Percentiles rank a stretch among this genome's conserved stretches.
Conservation (phyloP, 2,113 vertebrate genomes). For the Hippocampus comes region DNA sequence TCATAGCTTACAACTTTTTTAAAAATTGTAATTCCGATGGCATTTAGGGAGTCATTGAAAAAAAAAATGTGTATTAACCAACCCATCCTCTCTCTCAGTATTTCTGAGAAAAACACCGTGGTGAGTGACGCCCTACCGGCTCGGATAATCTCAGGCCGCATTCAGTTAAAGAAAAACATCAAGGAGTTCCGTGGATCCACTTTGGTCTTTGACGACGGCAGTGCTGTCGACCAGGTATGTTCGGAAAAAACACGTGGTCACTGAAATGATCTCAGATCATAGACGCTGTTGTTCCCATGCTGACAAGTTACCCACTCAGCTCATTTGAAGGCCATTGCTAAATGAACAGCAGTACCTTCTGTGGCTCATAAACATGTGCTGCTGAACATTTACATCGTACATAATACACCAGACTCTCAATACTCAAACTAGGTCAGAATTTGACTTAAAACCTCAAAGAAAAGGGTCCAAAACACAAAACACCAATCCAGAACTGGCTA, state of each 20-base stretch:
- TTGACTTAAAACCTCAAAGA: too few species aligned
- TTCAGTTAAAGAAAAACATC: constrained; percentile 80
- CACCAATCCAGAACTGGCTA: too few species aligned
- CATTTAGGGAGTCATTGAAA: constrained; percentile 66
- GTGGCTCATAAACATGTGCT: too few species aligned
- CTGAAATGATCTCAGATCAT: constrained; percentile 30
- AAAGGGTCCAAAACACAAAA: too few species aligned
- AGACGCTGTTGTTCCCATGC: constrained; percentile 72
- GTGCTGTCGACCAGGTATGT: constrained; percentile 68
- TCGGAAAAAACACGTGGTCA: too few species aligned
- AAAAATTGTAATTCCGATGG: constrained; percentile 59
- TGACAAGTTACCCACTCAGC: too few species aligned
- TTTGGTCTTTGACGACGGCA: constrained; percentile 80
- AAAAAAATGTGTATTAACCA: not conserved
- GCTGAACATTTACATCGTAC: too few species aligned
- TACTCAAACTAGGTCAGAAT: too few species aligned
- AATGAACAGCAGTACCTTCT: too few species aligned
- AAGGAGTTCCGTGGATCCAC: constrained; percentile 74
- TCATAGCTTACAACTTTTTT: too few species aligned
- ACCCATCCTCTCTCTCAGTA: constrained; percentile 47
- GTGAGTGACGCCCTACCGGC: constrained; percentile 83
- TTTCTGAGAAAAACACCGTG: constrained; percentile 65
- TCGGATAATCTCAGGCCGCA: constrained; percentile 77
- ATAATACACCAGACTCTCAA: too few species aligned
- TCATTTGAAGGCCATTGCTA: too few species aligned